These are phyloP conservation scores for Nowickia ferox DNA, from an alignment of 2,888 invertebrate species.

Conservation along the genomic window DNA sequence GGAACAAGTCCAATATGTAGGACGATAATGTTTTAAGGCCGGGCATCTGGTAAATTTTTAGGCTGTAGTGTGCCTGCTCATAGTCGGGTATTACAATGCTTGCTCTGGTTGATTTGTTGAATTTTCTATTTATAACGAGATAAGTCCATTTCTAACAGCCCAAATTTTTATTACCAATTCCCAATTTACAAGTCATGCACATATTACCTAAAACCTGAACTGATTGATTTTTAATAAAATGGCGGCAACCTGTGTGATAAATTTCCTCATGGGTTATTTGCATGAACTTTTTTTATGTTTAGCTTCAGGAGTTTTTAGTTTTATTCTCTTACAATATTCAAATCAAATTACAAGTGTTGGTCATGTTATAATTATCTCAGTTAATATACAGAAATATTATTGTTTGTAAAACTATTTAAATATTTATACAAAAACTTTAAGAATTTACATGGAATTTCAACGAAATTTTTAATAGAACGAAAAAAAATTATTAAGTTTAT, in stretches of 20 bases:
- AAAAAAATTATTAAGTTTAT: constrained; percentile 18
- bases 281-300: background rate
- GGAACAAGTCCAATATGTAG: no score
- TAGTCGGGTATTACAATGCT: no score
- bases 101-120: no score
- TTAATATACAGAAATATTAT: constrained; percentile 41
- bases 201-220: background rate
- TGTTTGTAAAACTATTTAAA: constrained; percentile 45
- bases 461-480: constrained; percentile 14
- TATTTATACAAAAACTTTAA: constrained; percentile 51
- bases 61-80: no score
- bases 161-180: background rate
- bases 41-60: no score
- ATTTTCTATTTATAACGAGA: background rate
- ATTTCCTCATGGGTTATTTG: background rate
- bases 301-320: constrained; percentile 9
- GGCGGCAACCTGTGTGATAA: background rate
- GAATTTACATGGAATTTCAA: constrained; percentile 37
- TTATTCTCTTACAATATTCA: constrained; percentile 36
- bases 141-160: background rate
- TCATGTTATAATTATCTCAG: constrained; percentile 51
- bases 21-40: no score
- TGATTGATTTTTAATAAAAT: background rate
- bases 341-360: constrained; percentile 57
- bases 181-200: background rate